Conservation (phyloP, 2,113 vertebrate genomes). For the Euleptes europaea region DNA sequence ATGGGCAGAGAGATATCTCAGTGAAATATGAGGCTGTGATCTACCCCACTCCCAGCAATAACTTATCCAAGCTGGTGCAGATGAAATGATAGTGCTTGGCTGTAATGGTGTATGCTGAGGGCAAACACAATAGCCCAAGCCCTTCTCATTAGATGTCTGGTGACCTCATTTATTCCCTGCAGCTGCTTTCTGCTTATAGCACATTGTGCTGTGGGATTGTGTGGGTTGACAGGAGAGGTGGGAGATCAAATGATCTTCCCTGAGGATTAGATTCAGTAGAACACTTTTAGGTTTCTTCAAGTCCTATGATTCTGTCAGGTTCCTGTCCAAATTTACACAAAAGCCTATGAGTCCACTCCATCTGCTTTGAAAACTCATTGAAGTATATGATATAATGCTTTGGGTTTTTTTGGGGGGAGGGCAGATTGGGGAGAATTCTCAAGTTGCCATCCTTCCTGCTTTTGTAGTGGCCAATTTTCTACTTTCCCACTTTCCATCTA, state of each 20-base stretch:
- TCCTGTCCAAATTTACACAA: no score
- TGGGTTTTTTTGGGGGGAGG: no score
- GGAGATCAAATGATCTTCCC: no score
- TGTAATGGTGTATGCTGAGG: not conserved
- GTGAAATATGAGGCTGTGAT: not conserved
- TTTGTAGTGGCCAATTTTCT: not conserved
- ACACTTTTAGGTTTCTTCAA: no score
- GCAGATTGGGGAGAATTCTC: not conserved
- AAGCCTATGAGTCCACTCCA: not conserved
- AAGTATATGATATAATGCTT: no score
- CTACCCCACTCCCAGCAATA: not conserved
- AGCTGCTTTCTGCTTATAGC: no score
- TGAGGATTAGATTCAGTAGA: no score
- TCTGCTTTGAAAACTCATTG: not conserved
- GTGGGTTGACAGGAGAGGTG: not conserved
- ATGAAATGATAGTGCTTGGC: not conserved
- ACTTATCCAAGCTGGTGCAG: not conserved
- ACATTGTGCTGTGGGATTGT: not conserved
- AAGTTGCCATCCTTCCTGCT: not conserved
- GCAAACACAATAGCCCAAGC: not conserved
- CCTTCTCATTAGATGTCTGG: not conserved
- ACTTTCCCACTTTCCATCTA: no score
- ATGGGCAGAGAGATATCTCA: not conserved
- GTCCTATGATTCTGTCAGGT: not conserved
- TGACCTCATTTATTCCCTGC: not conserved